A percentile compares a stretch with the other conserved stretches of the same genome.
Conservation (phyloP, 2,888 invertebrate genomes). For the Aporophyla lueneburgensis region DNA sequence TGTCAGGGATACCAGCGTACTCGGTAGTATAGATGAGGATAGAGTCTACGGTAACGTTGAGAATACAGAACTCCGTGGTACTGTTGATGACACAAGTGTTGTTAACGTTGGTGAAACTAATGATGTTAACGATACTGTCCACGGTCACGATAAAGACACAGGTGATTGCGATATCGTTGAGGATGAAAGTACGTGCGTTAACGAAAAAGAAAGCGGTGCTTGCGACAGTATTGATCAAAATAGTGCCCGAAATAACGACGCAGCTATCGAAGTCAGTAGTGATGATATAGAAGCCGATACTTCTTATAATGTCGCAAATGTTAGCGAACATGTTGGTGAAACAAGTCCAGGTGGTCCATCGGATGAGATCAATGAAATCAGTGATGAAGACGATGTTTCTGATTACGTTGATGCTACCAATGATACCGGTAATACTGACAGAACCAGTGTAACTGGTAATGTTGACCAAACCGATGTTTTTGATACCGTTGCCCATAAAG, state of each 20-base stretch:
- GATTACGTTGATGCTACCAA: neutral
- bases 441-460: neutral
- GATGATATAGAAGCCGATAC: slow-evolving; percentile 20
- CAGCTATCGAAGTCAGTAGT: slow-evolving; percentile 18
- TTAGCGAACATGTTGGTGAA: slow-evolving; percentile 2
- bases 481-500: neutral
- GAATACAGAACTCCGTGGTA: neutral
- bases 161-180: neutral
- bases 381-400: slow-evolving; percentile 9
- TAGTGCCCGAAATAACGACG: neutral
- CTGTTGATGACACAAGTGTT: neutral
- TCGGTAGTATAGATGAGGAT: slow-evolving; percentile 21
- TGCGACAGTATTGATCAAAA: neutral
- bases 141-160: neutral
- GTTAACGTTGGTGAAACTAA: neutral
- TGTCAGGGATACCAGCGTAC: slow-evolving; percentile 43
- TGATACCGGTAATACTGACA: neutral
- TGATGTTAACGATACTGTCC: slow-evolving; percentile 25
- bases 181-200: neutral
- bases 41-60: neutral
- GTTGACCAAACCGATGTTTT: neutral
- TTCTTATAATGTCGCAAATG: neutral
- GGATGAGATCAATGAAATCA: slow-evolving; percentile 14
- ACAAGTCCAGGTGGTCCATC: neutral
- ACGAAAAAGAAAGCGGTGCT: neutral